Evolutionary conservation across 2,888 invertebrate species (phyloP), one percentile per base, ranked within the genome.

Genomic region (Prosopocoilus inquinatus): DNA sequence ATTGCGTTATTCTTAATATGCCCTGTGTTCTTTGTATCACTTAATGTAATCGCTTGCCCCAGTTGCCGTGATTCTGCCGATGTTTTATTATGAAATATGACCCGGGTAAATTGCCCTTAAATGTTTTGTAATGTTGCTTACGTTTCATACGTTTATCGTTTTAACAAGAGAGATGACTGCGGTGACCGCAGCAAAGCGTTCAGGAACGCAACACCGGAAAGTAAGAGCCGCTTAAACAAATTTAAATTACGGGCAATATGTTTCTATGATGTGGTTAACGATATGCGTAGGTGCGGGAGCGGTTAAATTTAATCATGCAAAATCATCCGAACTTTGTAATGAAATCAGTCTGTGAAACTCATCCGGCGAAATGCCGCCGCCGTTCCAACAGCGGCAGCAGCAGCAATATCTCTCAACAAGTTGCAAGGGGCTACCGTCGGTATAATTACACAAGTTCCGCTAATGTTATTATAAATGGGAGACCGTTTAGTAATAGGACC

Each of bases 361-460:
- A 60, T 55, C 58, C 60, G 45, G 53, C 55, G 58, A 58, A 62
- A 60, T 60, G 50, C 59, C 54, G 59, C 51, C 58, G 50, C 59
- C 54, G 59, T 53, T 58, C 50, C 53, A n/a, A n/a, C n/a, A n/a
- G n/a, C n/a, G n/a, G n/a, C n/a, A n/a, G n/a, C n/a, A n/a, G n/a
- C n/a, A 55, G 58, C 52, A 59, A 61, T 64, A 59, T 61, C 62
- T 61, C 62, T 62, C 62, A 61, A 63, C 55, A 60, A 59, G 59
- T 59, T 50, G 55, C 44, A 49, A 56, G 61, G 61, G 57, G 53
- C 57, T 49, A 53, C 56, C 54, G 61, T 58, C 61, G 53, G 49
- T 58, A 59, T 64, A 63, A 64, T 64, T 64, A 63, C 61, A 62
- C 62, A 63, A 64, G 62, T 64, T 64, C 60, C 58, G 47, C 59